Evolutionary conservation across 2,888 invertebrate species (phyloP).

Genomic region (Rotaria sp.): DNA sequence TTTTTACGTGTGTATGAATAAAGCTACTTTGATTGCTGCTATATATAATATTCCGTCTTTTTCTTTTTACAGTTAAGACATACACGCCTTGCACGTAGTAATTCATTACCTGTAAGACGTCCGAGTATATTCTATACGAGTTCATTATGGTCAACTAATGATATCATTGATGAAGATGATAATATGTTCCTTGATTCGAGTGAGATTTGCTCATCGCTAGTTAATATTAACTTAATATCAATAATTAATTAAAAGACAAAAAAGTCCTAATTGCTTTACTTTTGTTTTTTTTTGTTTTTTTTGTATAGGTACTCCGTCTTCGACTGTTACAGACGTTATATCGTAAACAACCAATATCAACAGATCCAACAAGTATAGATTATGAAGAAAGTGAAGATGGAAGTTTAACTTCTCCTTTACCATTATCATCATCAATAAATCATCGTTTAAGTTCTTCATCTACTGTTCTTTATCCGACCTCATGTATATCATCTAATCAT

Average conservation of each 20-base stretch:
- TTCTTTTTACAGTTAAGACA: background rate
- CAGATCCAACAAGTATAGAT: background rate
- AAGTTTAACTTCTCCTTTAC: background rate
- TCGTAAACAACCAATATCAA: background rate
- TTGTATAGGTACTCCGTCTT: background rate
- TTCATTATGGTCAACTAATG: background rate
- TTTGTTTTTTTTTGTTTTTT: background rate
- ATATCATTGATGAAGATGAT: background rate
- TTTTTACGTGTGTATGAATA: background rate
- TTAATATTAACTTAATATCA: background rate
- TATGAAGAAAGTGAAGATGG: conserved; percentile 19
- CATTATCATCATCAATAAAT: background rate
- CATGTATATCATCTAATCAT: background rate
- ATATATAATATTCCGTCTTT: background rate
- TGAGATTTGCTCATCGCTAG: background rate
- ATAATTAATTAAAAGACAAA: background rate
- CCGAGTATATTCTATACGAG: background rate
- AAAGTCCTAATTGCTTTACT: background rate
- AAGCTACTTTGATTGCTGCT: background rate
- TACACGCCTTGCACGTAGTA: background rate
- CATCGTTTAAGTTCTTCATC: background rate
- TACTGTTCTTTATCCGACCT: background rate
- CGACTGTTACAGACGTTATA: background rate
- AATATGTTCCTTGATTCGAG: background rate
- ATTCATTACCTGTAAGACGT: background rate